These are phyloP conservation scores for Eristalis pertinax DNA, from an alignment of 2,888 invertebrate species.

Conservation along the genomic window DNA sequence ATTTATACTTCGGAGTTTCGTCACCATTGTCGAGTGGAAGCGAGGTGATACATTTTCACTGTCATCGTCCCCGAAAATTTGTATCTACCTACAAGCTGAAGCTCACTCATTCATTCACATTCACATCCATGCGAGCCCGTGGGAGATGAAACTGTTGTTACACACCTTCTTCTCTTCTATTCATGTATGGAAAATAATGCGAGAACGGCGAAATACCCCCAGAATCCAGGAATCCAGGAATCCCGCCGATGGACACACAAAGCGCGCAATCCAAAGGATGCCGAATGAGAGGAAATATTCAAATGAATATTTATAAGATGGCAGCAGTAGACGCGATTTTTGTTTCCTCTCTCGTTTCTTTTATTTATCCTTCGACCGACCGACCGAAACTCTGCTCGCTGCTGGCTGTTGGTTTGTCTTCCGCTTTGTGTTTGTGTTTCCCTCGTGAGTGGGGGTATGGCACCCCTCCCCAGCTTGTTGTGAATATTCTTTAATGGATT, in stretches of 20 bases:
- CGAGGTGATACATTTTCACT: background rate
- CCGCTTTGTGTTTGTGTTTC: slow-evolving; percentile 36
- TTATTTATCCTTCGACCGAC: background rate
- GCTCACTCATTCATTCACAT: slow-evolving; percentile 48
- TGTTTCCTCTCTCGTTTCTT: slow-evolving; percentile 9
- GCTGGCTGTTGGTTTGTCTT: slow-evolving; percentile 12
- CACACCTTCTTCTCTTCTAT: slow-evolving; percentile 35
- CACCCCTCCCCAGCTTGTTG: too few relatives aligned
- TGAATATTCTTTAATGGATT: slow-evolving; percentile 51
- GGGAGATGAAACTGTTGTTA: slow-evolving; percentile 61
- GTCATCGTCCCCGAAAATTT: background rate
- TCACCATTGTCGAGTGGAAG: background rate
- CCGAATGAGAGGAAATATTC: slow-evolving; percentile 60
- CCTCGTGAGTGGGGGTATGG: background rate
- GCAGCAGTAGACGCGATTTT: slow-evolving; percentile 62
- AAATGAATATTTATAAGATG: slow-evolving; percentile 71
- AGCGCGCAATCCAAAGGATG: background rate
- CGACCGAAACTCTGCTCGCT: background rate
- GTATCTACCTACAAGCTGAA: background rate
- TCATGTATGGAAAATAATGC: slow-evolving; percentile 69
- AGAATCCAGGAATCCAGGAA: background rate
- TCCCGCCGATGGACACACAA: slow-evolving; percentile 54
- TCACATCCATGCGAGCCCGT: slow-evolving; percentile 39
- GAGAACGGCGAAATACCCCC: slow-evolving; percentile 1
- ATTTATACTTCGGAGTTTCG: background rate